Evolutionary conservation across 2,797 vertebrate genomes (phyloP).

Genomic region (Aldrovandia affinis): DNA sequence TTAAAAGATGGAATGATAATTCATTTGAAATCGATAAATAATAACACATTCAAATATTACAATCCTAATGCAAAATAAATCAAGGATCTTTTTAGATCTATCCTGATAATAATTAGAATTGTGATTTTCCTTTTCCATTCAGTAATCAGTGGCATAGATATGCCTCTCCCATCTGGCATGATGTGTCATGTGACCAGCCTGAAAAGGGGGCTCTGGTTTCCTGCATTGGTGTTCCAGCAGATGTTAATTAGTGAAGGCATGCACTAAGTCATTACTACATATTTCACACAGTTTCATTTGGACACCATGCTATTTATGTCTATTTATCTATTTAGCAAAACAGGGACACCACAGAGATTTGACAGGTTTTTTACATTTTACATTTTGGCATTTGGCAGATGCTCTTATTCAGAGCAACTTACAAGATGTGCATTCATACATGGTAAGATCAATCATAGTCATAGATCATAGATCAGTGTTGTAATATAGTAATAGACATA

Average conservation of each 20-base stretch:
- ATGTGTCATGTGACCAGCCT: not conserved
- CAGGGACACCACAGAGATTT: constrained; percentile 3
- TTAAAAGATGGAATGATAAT: not conserved
- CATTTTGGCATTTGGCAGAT: too few species aligned
- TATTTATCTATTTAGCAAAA: not conserved
- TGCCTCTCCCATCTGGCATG: not conserved
- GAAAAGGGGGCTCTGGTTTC: not conserved
- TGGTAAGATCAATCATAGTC: too few species aligned
- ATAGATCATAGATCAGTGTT: too few species aligned
- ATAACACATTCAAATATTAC: not conserved
- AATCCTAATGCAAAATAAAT: too few species aligned
- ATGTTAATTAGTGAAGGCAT: not conserved
- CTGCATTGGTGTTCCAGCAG: not conserved
- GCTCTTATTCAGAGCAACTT: too few species aligned
- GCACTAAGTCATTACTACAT: not conserved
- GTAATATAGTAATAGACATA: too few species aligned
- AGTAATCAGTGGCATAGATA: not conserved
- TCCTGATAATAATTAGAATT: not conserved
- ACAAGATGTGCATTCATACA: too few species aligned
- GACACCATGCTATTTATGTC: constrained; percentile 2
- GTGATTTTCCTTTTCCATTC: not conserved
- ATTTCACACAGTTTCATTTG: not conserved
- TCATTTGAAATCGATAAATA: not conserved
- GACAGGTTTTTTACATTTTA: not conserved
- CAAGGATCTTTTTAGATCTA: not conserved